Evolutionary conservation across 2,797 vertebrate species (phyloP).

Genomic region (Bovichtus variegatus): DNA sequence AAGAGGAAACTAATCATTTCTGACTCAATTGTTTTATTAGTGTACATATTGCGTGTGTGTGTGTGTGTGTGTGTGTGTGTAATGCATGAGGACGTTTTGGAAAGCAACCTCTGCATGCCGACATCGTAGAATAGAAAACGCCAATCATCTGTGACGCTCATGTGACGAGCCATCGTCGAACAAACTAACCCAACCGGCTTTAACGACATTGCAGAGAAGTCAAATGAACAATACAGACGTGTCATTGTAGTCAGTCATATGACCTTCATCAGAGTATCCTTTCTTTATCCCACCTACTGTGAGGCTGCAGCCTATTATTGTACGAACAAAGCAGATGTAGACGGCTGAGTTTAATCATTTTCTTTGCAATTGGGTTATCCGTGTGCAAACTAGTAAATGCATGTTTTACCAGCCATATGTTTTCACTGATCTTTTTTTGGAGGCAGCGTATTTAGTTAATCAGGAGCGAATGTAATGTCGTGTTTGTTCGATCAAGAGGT

Average conservation of each 20-base stretch:
- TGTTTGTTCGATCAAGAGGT: no score
- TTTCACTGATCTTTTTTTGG: not conserved
- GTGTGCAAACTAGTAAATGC: not conserved
- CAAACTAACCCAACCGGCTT: not conserved
- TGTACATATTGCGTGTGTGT: not conserved
- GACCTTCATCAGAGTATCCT: not conserved
- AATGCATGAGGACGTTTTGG: conserved; percentile 1
- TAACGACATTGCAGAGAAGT: not conserved
- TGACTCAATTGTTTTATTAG: no score
- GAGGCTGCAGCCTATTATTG: no score
- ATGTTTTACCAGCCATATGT: not conserved
- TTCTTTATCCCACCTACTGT: not conserved
- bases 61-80: no score
- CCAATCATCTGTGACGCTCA: no score
- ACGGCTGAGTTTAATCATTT: not conserved
- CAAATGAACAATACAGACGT: not conserved
- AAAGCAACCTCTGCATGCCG: conserved; percentile 9
- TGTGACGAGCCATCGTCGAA: no score
- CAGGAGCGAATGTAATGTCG: no score
- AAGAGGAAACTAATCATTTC: not conserved
- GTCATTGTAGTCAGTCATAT: not conserved
- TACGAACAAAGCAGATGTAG: no score
- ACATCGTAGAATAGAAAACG: not conserved
- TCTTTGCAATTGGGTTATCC: not conserved
- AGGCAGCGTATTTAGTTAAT: no score